phyloP scores from a whole-genome alignment of 2,113 vertebrate genomes.

The Uria aalge region DNA sequence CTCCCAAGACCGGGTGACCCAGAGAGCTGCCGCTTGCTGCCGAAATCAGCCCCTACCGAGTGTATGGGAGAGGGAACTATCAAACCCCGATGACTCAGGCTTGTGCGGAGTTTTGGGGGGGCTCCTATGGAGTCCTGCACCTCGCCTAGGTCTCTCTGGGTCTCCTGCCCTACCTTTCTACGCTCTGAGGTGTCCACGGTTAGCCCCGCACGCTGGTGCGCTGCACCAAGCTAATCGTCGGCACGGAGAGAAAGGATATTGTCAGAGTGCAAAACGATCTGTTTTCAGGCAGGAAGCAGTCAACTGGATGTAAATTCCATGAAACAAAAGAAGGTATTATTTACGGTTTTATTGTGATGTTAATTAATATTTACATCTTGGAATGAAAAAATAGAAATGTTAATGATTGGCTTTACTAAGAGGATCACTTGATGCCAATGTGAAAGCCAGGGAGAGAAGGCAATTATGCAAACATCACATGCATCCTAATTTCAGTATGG shows the following conservation, averaged over 20 bases:
- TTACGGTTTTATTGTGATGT: constrained; percentile 74
- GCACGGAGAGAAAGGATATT: constrained; percentile 66
- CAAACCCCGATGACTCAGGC: not conserved
- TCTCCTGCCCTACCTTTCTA: constrained; percentile 55
- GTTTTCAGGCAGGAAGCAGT: constrained; percentile 83
- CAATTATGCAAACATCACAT: constrained; percentile 99
- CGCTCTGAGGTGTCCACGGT: constrained; percentile 17
- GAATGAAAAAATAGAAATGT: constrained; percentile 75
- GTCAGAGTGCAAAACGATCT: constrained; percentile 79
- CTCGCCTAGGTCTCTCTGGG: not conserved
- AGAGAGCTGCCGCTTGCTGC: not conserved
- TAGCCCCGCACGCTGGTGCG: constrained; percentile 43
- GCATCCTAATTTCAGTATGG: constrained; percentile 97
- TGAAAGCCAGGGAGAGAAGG: constrained; percentile 95
- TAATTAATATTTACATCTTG: constrained; percentile 76
- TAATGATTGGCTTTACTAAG: constrained; percentile 86
- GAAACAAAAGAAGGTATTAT: constrained; percentile 75
- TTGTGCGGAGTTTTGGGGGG: not conserved
- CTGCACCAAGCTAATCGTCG: constrained; percentile 68
- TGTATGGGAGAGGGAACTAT: not conserved
- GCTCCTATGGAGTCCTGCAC: not conserved
- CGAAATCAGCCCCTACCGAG: not conserved
- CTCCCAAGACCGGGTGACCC: not conserved
- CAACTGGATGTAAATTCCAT: constrained; percentile 78
- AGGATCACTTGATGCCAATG: constrained; percentile 89